phyloP scores from a whole-genome alignment of 2,797 vertebrate genomes.

The Perodicticus potto region DNA sequence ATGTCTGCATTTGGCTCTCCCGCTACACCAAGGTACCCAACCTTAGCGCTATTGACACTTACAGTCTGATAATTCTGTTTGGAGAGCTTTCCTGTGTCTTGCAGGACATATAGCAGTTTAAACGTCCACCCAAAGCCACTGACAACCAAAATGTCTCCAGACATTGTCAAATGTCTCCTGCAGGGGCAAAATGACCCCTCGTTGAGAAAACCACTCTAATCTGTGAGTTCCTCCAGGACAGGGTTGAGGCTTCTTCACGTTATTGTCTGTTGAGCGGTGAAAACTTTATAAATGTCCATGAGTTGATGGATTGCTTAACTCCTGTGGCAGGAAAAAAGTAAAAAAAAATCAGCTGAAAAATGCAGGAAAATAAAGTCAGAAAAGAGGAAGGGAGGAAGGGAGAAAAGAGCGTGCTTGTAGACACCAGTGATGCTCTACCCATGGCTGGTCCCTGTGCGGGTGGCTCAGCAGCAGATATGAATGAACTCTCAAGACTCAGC shows the following conservation, averaged over 20 bases:
- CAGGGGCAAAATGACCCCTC: neutral
- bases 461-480: neutral
- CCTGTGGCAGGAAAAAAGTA: constrained; percentile 8
- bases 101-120: neutral
- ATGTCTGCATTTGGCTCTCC: neutral
- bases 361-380: neutral
- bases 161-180: neutral
- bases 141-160: neutral
- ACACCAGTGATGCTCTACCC: neutral
- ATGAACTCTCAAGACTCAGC: neutral
- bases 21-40: neutral
- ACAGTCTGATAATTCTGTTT: neutral
- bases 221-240: neutral
- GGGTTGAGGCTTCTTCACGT: neutral
- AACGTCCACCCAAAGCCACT: neutral
- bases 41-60: neutral
- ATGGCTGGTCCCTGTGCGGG: neutral
- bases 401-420: neutral
- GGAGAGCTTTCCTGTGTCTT: neutral
- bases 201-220: neutral
- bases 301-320: neutral
- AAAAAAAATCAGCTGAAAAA: neutral
- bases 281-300: neutral
- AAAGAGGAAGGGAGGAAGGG: neutral
- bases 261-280: neutral